Conservation (phyloP, 2,888 invertebrate species). For the Drosophila robusta region DNA sequence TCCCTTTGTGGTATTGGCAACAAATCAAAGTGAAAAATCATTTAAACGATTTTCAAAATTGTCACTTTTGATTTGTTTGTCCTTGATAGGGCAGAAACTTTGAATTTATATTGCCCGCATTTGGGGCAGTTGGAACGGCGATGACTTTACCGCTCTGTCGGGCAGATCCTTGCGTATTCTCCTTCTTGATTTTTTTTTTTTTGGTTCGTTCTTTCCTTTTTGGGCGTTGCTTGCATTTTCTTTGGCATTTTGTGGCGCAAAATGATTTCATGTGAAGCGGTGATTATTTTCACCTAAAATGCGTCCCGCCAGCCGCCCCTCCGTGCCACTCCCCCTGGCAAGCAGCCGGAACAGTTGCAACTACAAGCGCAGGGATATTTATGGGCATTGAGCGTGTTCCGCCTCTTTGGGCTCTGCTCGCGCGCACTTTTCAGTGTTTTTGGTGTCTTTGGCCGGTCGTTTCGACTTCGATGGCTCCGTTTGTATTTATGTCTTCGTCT, state of each 20-base stretch:
- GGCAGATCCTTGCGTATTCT: constrained; percentile 53
- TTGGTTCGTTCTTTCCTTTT: constrained; percentile 20
- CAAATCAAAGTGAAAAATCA: constrained; percentile 70
- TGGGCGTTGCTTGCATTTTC: constrained; percentile 66
- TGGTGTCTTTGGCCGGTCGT: constrained; percentile 71
- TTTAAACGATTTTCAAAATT: constrained; percentile 66
- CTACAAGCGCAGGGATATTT: constrained; percentile 73
- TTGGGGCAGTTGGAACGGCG: constrained; percentile 26
- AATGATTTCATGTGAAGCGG: constrained; percentile 85
- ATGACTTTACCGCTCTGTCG: constrained; percentile 35
- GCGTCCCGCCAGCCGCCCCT: constrained; percentile 40
- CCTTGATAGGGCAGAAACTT: constrained; percentile 69
- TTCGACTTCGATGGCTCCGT: constrained; percentile 66
- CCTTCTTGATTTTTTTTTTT: constrained; percentile 4
- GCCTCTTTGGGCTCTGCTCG: constrained; percentile 53
- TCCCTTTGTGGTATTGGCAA: constrained; percentile 15
- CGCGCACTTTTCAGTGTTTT: constrained; percentile 56
- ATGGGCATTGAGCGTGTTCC: constrained; percentile 82
- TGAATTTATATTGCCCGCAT: constrained; percentile 61
- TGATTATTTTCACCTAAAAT: constrained; percentile 83
- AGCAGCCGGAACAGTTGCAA: constrained; percentile 41
- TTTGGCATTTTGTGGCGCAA: constrained; percentile 73
- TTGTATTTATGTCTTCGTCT: constrained; percentile 76
- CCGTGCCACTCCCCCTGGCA: background rate
- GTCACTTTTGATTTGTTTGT: constrained; percentile 80